Conservation (phyloP, 1,140 invertebrate genomes). For the Tetragonula clypearis region DNA sequence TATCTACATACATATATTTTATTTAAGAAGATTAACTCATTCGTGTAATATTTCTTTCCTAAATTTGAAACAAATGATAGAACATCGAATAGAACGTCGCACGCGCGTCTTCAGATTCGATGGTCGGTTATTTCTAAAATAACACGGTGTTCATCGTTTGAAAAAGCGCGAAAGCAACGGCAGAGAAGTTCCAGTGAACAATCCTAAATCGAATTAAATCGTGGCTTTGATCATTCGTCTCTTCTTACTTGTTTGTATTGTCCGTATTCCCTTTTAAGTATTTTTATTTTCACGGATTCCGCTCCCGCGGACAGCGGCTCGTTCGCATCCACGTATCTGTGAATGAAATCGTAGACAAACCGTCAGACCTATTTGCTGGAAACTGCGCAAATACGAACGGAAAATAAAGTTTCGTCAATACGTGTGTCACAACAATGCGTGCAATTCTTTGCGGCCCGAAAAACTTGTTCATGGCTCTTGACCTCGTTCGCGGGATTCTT, state of each 20-base stretch:
- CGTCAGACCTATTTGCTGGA: constrained; percentile 15
- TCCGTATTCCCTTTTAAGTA: not conserved
- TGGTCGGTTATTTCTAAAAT: not conserved
- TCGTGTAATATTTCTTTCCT: not conserved
- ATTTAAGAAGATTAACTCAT: not conserved
- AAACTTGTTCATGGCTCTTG: constrained; percentile 10
- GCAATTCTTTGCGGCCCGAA: not conserved
- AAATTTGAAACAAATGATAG: not conserved
- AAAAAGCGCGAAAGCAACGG: not conserved
- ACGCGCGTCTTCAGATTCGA: not conserved
- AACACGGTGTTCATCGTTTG: too few species aligned
- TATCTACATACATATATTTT: not conserved
- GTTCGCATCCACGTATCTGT: not conserved
- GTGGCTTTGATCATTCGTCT: constrained; percentile 10
- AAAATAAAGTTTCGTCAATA: not conserved
- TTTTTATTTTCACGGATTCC: not conserved
- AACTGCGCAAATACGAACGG: constrained; percentile 1
- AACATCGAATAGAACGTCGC: not conserved
- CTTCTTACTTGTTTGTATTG: not conserved
- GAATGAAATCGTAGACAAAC: constrained; percentile 17
- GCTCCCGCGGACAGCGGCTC: not conserved
- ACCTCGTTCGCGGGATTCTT: not conserved
- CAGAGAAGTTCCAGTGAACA: not conserved
- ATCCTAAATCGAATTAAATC: constrained; percentile 19
- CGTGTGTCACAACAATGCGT: not conserved